Evolutionary conservation across 37 sponge, comb jelly and placozoan species (phyloP).

Genomic region (Halichondria panicea): DNA sequence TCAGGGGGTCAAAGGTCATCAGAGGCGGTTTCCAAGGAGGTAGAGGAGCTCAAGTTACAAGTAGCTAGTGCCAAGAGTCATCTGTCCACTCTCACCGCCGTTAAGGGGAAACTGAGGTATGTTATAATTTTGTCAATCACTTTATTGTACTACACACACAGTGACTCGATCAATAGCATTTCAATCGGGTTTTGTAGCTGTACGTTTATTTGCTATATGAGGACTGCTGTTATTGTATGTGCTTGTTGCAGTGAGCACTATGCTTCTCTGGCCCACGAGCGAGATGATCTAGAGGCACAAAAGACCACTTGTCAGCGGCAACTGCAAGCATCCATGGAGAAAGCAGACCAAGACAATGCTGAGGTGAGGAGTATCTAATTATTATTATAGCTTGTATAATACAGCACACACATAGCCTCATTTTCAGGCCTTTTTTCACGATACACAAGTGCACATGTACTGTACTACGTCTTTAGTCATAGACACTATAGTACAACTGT

Average conservation of each 20-base stretch:
- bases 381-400: neutral
- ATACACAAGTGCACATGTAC: neutral
- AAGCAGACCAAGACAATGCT: conserved; percentile 5
- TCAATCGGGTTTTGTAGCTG: neutral
- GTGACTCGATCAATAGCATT: no score
- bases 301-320: neutral
- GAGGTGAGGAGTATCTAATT: neutral
- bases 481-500: neutral
- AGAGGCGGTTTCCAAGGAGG: conserved; percentile 13
- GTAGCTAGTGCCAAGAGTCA: conserved; percentile 27
- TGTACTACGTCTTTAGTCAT: neutral
- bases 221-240: neutral
- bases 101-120: conserved; percentile 29
- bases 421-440: neutral
- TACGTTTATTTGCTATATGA: neutral
- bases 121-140: neutral
- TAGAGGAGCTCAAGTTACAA: neutral
- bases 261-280: conserved; percentile 4
- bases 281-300: conserved; percentile 14
- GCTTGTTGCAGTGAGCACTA: conserved; percentile 39
- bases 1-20: neutral
- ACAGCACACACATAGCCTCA: neutral
- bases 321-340: conserved; percentile 9
- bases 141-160: no score
- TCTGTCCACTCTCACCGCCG: conserved; percentile 26